Evolutionary conservation across 2,888 invertebrate species (phyloP).

Genomic region (Oconnorella tubifera): DNA sequence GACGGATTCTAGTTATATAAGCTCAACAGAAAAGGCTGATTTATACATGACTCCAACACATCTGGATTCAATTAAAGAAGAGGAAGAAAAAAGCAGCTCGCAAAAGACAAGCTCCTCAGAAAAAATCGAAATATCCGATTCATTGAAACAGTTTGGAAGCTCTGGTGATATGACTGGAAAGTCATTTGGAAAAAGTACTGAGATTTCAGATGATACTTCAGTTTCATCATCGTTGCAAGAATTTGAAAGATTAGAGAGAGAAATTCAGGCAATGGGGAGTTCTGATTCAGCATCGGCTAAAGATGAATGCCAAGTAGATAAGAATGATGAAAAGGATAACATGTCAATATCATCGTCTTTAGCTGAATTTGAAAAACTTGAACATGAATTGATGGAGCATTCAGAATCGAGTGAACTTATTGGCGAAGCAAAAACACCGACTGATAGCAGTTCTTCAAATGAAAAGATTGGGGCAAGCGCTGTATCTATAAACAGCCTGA

Average conservation of each 20-base stretch:
- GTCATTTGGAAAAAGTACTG: slow-evolving; percentile 68
- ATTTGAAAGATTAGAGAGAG: slow-evolving; percentile 35
- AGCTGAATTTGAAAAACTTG: slow-evolving; percentile 72
- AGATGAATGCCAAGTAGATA: background rate
- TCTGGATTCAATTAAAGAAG: slow-evolving; percentile 26
- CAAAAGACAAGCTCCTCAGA: slow-evolving; percentile 28
- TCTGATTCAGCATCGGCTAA: slow-evolving; percentile 21
- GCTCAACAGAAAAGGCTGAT: slow-evolving; percentile 57
- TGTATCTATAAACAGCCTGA: slow-evolving; percentile 35
- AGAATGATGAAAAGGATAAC: slow-evolving; percentile 63
- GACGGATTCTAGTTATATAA: background rate
- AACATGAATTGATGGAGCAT: slow-evolving; percentile 21
- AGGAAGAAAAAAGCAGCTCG: slow-evolving; percentile 27
- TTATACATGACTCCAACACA: slow-evolving; percentile 63
- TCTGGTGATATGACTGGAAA: slow-evolving; percentile 68
- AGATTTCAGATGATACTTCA: slow-evolving; percentile 81
- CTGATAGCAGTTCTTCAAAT: slow-evolving; percentile 24
- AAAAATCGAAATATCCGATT: slow-evolving; percentile 25
- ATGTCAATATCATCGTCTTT: slow-evolving; percentile 80
- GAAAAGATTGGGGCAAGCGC: background rate
- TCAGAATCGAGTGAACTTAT: too few species aligned
- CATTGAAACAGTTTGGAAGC: slow-evolving; percentile 58
- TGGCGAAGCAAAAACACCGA: background rate
- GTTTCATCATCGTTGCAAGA: slow-evolving; percentile 54
- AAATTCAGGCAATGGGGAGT: slow-evolving; percentile 32